These are phyloP conservation scores for Heliangelus exortis DNA, from an alignment of 2,797 vertebrate species.

Conservation along the genomic window DNA sequence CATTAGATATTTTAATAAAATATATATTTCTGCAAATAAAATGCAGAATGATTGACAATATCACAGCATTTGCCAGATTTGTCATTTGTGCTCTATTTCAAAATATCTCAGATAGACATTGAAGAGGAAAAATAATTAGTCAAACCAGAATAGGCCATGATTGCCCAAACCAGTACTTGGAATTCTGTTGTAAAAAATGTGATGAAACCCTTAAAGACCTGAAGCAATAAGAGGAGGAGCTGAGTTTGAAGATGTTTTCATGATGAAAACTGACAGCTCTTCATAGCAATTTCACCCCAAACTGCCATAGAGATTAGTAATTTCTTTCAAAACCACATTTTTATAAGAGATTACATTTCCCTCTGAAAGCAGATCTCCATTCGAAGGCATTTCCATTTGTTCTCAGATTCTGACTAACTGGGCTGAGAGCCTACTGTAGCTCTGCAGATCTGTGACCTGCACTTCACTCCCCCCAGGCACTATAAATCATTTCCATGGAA, in stretches of 20 bases:
- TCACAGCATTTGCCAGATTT: not conserved
- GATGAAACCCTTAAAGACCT: not conserved
- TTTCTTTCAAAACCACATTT: slow-evolving; percentile 34
- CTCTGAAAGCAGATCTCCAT: slow-evolving; percentile 37
- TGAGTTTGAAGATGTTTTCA: not conserved
- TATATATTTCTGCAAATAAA: not conserved
- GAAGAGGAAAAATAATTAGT: not conserved
- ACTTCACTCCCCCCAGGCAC: slow-evolving; percentile 56
- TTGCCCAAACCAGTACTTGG: not conserved
- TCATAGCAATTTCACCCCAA: not conserved
- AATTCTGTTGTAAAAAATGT: slow-evolving; percentile 14
- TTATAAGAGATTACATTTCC: slow-evolving; percentile 25
- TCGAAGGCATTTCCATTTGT: slow-evolving; percentile 48
- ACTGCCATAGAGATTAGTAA: slow-evolving; percentile 22
- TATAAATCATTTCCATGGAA: slow-evolving; percentile 77
- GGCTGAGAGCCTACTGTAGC: slow-evolving; percentile 49
- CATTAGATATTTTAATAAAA: not conserved
- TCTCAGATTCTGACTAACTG: slow-evolving; percentile 49
- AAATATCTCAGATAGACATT: not conserved
- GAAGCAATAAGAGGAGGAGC: not conserved
- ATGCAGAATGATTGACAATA: not conserved
- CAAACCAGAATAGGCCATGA: not conserved
- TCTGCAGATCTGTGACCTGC: slow-evolving; percentile 32
- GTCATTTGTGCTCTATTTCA: not conserved
- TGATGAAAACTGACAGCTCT: not conserved